Base-by-base conservation (phyloP, 1,140 invertebrate species). In the Conopomorpha cramerella region DNA sequence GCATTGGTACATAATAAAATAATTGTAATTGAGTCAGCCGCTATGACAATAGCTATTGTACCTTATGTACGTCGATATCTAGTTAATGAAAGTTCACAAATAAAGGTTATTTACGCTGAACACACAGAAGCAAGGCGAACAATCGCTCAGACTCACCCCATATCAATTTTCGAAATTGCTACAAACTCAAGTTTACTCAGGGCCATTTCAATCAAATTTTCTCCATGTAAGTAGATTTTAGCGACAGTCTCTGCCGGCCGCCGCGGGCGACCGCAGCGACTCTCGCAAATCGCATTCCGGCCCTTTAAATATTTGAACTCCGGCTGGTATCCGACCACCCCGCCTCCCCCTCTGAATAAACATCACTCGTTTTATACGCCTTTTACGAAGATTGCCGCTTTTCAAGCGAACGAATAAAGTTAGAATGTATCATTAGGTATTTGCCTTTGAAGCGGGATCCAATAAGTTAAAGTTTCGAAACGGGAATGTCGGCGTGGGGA, bases 231-330 rank as follows among this genome's bases (percentile, higher is more conserved):
- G 44, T 66, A 53, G 49, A 64, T 70, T 64, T 62, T 51, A 59
- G 48, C 52, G 53, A 55, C 65, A 62, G 67, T 63, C 49, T 51
- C 42, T 30, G 49, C 18, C 23, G 16, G 16, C 33, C 43, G 46
- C 38, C 43, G 40, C 44, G 43, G 45, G 46, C 38, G 36, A 25
- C 38, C 43, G 45, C 41, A 35, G 50, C 43, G 54, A 59, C 64
- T 58, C 51, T 62, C 54, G 55, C 45, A 43, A 56, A 61, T 70
- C 53, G 52, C 59, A 67, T 64, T 66, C 59, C 36, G 45, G 44
- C 53, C 51, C 59, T 66, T 61, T 71, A 71, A 67, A 71, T 63
- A 66, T 74, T 70, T 62, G 56, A 70, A 59, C 41, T 54, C 6
- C 19, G 19, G 19, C 10, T 23, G 19, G 4, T 23, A 4, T 23